Conservation (phyloP, 2,113 vertebrate genomes). For the Hipposideros armiger region DNA sequence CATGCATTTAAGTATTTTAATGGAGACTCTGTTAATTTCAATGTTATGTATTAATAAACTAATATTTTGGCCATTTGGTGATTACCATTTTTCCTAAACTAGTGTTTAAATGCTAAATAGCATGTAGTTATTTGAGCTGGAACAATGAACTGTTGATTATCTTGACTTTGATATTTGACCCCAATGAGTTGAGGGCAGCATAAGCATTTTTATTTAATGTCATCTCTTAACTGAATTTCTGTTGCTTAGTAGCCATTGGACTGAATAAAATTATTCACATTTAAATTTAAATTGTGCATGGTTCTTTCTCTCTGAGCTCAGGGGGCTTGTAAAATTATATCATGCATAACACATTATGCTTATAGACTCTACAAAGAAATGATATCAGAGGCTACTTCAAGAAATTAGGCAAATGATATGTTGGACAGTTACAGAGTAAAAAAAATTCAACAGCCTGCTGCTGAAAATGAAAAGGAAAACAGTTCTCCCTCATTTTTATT, state of each 20-base stretch:
- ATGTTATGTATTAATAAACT: conserved; percentile 30
- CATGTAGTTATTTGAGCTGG: conserved; percentile 36
- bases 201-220: conserved; percentile 64
- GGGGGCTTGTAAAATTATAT: conserved; percentile 69
- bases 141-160: conserved; percentile 57
- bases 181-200: conserved; percentile 42
- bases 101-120: conserved; percentile 50
- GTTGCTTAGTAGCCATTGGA: conserved; percentile 56
- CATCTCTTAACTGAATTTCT: conserved; percentile 52
- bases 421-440: conserved; percentile 38
- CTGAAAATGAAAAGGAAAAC: not conserved
- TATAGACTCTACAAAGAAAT: conserved; percentile 50
- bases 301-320: conserved; percentile 65
- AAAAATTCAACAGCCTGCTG: not conserved
- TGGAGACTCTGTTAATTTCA: conserved; percentile 22
- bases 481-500: not conserved
- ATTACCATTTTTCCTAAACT: conserved; percentile 30
- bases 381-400: conserved; percentile 51
- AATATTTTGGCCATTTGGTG: conserved; percentile 54
- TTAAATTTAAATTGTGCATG: conserved; percentile 76
- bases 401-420: conserved; percentile 48
- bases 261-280: conserved; percentile 69
- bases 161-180: conserved; percentile 71
- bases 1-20: not conserved
- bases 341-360: conserved; percentile 69